phyloP scores from a whole-genome alignment of 2,113 vertebrate genomes.

The Mormoops blainvillei region DNA sequence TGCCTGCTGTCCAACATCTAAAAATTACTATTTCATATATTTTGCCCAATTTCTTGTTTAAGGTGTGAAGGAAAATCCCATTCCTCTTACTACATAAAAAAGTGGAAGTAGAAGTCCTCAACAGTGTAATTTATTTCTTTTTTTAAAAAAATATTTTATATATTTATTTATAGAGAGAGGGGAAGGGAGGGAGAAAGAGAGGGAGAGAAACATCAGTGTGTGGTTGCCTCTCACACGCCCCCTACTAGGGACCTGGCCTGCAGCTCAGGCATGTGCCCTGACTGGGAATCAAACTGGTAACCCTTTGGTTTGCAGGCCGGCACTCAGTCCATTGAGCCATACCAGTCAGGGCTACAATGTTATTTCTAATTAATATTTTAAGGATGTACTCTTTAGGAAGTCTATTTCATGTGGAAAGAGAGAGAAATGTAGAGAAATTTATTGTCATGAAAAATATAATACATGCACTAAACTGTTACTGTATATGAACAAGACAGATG shows the following conservation, averaged over 20 bases:
- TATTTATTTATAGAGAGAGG: too few species aligned
- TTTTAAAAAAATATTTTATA: too few species aligned
- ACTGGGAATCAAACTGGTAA: too few species aligned
- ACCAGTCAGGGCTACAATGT: neutral
- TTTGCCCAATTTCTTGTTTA: neutral
- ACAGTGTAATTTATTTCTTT: neutral
- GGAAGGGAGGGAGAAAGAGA: too few species aligned
- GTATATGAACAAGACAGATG: neutral
- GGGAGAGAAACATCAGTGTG: too few species aligned
- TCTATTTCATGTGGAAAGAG: neutral
- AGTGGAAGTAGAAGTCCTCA: neutral
- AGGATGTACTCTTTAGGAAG: neutral
- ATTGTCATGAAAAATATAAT: neutral
- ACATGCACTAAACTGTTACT: neutral
- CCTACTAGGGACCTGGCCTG: too few species aligned
- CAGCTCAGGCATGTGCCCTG: too few species aligned
- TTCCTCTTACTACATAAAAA: neutral
- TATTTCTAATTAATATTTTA: slow-evolving; percentile 3
- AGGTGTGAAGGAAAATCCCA: neutral
- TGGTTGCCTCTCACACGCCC: too few species aligned
- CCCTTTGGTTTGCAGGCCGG: too few species aligned
- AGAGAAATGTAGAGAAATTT: neutral
- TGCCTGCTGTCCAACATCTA: neutral
- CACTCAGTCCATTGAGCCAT: too few species aligned
- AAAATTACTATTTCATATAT: neutral